Evolutionary conservation across 1,140 invertebrate genomes (phyloP).

Genomic region (Gonioctena quinquepunctata): DNA sequence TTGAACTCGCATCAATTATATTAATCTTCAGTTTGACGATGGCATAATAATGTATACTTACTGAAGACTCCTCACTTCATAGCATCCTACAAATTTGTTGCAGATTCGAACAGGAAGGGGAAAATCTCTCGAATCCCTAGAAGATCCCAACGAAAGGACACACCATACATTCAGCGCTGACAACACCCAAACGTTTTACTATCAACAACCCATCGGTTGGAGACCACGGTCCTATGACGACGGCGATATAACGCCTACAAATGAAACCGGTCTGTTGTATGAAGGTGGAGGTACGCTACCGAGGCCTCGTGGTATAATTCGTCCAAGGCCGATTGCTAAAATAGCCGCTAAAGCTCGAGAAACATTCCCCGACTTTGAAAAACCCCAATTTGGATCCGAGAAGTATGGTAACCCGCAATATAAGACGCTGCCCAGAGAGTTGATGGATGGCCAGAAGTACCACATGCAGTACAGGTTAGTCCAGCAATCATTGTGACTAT

Average conservation of each 20-base stretch:
- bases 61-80: too few species aligned
- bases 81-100: conserved; percentile 28
- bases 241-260: conserved; percentile 86
- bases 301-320: conserved; percentile 77
- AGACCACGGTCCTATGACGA: conserved; percentile 83
- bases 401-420: conserved; percentile 42
- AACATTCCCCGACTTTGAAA: conserved; percentile 57
- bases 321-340: conserved; percentile 84
- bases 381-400: conserved; percentile 50
- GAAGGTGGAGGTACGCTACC: conserved; percentile 80
- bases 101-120: conserved; percentile 74
- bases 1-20: too few species aligned
- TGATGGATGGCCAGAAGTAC: conserved; percentile 50
- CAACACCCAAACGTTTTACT: conserved; percentile 59
- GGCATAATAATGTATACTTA: too few species aligned
- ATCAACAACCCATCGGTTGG: conserved; percentile 64
- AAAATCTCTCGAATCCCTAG: conserved; percentile 82
- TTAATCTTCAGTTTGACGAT: too few species aligned
- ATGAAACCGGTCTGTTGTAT: conserved; percentile 68
- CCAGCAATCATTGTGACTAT: too few species aligned
- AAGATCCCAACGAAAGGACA: conserved; percentile 67
- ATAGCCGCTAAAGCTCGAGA: conserved; percentile 67
- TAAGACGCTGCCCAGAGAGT: conserved; percentile 61
- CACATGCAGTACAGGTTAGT: conserved; percentile 44
- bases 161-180: conserved; percentile 67